Conservation (phyloP, 2,113 vertebrate species). For the Passer montanus region DNA sequence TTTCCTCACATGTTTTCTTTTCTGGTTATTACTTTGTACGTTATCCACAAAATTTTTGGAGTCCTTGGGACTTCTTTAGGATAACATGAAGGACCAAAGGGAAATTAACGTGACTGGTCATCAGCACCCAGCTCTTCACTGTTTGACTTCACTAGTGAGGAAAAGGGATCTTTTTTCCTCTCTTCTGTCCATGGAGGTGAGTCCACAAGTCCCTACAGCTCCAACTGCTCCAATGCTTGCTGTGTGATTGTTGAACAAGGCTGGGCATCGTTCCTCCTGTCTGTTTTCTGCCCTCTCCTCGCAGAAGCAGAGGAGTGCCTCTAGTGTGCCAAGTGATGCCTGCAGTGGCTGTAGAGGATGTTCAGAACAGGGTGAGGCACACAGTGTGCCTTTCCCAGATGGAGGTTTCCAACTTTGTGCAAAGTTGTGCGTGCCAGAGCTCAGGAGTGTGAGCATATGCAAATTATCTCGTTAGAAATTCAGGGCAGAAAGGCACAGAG, state of each 20-base stretch:
- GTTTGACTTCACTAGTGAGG: not conserved
- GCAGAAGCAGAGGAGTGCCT: not conserved
- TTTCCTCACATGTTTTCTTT: not conserved
- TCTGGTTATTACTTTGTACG: not conserved
- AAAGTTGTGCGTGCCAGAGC: not conserved
- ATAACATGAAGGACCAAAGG: not conserved
- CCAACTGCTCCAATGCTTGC: accelerated
- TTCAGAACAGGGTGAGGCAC: not conserved
- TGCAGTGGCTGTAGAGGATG: not conserved
- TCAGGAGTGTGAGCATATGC: not conserved
- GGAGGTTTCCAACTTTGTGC: not conserved
- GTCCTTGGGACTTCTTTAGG: not conserved
- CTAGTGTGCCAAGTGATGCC: not conserved
- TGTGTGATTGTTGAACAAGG: not conserved
- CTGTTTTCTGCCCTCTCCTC: not conserved
- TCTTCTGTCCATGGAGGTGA: not conserved
- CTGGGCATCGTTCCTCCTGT: not conserved
- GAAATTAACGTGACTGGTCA: not conserved
- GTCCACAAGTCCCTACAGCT: not conserved
- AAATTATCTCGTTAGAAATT: not conserved
- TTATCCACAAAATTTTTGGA: not conserved
- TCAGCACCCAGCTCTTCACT: not conserved
- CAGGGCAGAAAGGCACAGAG: not conserved
- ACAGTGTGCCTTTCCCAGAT: not conserved
- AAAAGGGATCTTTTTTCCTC: not conserved